Conservation (phyloP, 2,113 vertebrate species). For the Lathamus discolor region DNA sequence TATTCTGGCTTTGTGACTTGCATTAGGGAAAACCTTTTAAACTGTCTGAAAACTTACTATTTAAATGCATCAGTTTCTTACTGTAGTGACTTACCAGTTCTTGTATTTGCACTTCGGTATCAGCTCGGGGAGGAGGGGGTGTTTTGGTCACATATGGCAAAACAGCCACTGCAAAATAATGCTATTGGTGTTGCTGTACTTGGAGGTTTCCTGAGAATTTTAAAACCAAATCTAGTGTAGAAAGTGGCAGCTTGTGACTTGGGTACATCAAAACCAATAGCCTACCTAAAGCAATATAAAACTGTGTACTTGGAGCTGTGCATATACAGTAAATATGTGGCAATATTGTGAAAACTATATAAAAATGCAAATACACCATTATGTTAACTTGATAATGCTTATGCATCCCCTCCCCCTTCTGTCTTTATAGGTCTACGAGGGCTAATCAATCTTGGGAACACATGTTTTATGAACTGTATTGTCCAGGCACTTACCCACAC, state of each 20-base stretch:
- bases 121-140: neutral
- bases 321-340: neutral
- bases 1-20: neutral
- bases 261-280: neutral
- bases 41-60: neutral
- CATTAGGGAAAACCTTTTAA: constrained; percentile 12
- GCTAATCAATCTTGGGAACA: constrained; percentile 97
- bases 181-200: constrained; percentile 1
- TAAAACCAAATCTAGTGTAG: neutral
- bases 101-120: neutral
- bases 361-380: neutral
- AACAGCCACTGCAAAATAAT: neutral
- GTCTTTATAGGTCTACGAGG: constrained; percentile 88
- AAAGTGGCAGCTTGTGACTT: neutral
- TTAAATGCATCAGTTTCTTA: neutral
- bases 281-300: neutral
- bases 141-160: neutral
- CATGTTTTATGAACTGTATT: constrained; percentile 99
- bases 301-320: neutral
- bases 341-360: neutral
- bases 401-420: constrained; percentile 16
- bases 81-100: neutral
- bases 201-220: neutral
- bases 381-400: constrained; percentile 22
- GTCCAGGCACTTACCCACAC: constrained; percentile 98